Conservation (phyloP, 2,888 invertebrate species). For the Lordiphosa fenestrarum region DNA sequence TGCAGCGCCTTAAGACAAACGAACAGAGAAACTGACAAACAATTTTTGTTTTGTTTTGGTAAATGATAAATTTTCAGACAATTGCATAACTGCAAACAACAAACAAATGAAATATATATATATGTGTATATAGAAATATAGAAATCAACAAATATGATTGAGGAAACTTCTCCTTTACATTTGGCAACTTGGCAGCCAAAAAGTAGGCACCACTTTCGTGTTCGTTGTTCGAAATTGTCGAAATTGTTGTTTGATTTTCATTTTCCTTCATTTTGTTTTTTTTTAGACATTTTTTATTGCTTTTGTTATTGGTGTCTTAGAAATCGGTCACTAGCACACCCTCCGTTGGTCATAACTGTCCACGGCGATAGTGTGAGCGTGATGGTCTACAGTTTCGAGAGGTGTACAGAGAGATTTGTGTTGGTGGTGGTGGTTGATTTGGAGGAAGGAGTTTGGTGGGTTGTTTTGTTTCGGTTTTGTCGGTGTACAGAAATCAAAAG, state of each 20-base stretch:
- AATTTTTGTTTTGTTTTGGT: constrained; percentile 12
- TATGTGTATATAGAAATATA: constrained; percentile 23
- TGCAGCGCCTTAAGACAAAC: constrained; percentile 40
- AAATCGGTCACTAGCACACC: constrained; percentile 80
- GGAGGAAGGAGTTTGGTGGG: constrained; percentile 15
- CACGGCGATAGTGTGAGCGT: constrained; percentile 79
- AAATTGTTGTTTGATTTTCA: constrained; percentile 28
- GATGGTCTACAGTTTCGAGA: constrained; percentile 75
- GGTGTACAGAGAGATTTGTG: constrained; percentile 19
- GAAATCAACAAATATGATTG: constrained; percentile 25
- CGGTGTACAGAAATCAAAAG: constrained; percentile 66
- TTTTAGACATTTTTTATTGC: constrained; percentile 16
- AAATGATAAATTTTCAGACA: constrained; percentile 42
- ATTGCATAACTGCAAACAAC: constrained; percentile 51
- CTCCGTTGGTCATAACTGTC: constrained; percentile 78
- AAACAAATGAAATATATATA: constrained; percentile 38
- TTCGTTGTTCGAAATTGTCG: constrained; percentile 28
- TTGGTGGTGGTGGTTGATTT: constrained; percentile 28
- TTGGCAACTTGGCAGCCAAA: constrained; percentile 37
- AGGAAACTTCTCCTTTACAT: constrained; percentile 50
- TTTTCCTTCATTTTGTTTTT: constrained; percentile 18
- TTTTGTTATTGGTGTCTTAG: constrained; percentile 55
- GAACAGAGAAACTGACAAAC: constrained; percentile 31
- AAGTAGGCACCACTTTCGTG: constrained; percentile 36
- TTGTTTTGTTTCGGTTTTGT: constrained; percentile 29